Base-by-base conservation (phyloP, 1,140 invertebrate genomes). In the Episyrphus balteatus region DNA sequence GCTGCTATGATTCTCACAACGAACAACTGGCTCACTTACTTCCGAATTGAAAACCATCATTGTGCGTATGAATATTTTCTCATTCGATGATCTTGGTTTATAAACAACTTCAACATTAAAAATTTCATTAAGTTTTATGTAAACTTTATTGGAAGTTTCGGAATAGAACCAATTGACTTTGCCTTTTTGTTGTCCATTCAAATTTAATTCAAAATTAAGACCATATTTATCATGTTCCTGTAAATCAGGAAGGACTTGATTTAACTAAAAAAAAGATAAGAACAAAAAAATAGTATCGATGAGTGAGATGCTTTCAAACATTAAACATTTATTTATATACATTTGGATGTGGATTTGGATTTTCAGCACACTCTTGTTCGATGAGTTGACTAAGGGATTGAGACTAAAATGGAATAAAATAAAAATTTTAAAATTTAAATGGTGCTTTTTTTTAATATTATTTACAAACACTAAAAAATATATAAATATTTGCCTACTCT, bases 1-100 rank as follows among this genome's bases (percentile, higher is more conserved):
- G 42, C 56, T 62, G 1, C 63, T n/a, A 41, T 66, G 63, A 52
- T 66, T 66, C 30, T 66, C 61, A 26, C 63, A 66, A 14, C 63
- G 57, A 15, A 58, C 11, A 19, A 66, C 62, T 0, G 63, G 61
- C 26, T 55, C 60, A 30, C 62, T 66, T 3, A 62, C 56, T 41
- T 66, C 60, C 8, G 62, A 62, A 11, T 50, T 46, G 40, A 63
- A 66, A 26, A 61, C 60, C 1, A 63, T 51, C 12, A 65, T 59
- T 0, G 55, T 55, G 3, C 62, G 58, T 11, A 66, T 40, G 17
- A 50, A 56, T 2, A 66, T 41, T 3, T 54, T 60, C 38, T 66
- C 57, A 34, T 60, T 53, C 1, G 62, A 59, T 49, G 62, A 47
- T 44, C 59, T 60, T 0, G 52, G 42, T 21, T 44, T 55, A 17